phyloP scores from a whole-genome alignment of 2,888 invertebrate species.

The Hyposoter didymator region DNA sequence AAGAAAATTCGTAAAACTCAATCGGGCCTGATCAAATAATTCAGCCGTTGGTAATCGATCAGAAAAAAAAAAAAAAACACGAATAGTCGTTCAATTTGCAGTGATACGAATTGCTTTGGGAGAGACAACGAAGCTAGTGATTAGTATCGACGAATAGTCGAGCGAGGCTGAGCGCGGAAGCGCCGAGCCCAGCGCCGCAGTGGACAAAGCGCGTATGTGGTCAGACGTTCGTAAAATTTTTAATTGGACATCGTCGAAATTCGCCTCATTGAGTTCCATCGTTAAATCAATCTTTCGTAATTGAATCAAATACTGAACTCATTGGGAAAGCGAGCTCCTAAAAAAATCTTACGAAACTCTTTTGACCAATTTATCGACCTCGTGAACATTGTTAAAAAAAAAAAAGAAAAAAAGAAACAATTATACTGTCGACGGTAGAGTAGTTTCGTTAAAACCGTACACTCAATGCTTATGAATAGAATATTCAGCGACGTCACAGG shows the following conservation, averaged over 20 bases:
- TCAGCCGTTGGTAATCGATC: not conserved
- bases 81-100: conserved; percentile 64
- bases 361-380: conserved; percentile 29
- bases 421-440: conserved; percentile 29
- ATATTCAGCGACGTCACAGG: conserved; percentile 68
- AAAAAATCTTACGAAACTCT: conserved; percentile 37
- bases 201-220: conserved; percentile 43
- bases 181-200: conserved; percentile 24
- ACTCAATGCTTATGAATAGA: conserved; percentile 51
- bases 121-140: conserved; percentile 57
- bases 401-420: not conserved
- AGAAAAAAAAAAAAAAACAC: not conserved
- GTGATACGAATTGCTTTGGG: conserved; percentile 19
- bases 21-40: not conserved
- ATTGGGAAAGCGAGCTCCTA: not conserved
- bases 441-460: conserved; percentile 40
- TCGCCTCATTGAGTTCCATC: not conserved
- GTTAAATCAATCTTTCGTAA: not conserved
- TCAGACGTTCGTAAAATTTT: conserved; percentile 45
- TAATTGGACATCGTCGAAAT: not conserved
- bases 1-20: conserved; percentile 3
- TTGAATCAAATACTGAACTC: not conserved
- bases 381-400: conserved; percentile 7
- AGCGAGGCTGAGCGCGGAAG: conserved; percentile 11
- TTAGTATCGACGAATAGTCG: conserved; percentile 61